These are phyloP conservation scores for Nanorana parkeri DNA, from an alignment of 2,113 vertebrate genomes.

Conservation along the genomic window DNA sequence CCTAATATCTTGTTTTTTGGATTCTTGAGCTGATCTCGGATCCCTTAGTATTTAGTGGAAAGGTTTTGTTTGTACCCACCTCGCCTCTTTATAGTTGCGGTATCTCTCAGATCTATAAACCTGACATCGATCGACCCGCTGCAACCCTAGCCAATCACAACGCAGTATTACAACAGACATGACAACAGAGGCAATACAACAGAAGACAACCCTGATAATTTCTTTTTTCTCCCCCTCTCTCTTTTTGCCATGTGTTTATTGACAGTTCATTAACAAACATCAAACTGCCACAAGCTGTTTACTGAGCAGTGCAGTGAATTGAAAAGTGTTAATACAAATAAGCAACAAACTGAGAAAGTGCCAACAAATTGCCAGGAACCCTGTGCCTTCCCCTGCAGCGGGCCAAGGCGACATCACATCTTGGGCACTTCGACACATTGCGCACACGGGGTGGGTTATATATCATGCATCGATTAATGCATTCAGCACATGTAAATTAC, in stretches of 20 bases:
- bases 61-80: no score
- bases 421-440: background rate
- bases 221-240: background rate
- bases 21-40: no score
- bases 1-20: no score
- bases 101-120: background rate
- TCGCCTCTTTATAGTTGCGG: background rate
- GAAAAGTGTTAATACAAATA: conserved; percentile 73
- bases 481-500: conserved; percentile 48
- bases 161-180: conserved; percentile 43
- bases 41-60: no score
- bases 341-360: conserved; percentile 60
- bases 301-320: conserved; percentile 61
- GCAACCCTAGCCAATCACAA: conserved; percentile 16
- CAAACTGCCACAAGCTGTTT: conserved; percentile 71
- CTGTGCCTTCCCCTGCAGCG: background rate
- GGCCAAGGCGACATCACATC: background rate
- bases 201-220: conserved; percentile 23
- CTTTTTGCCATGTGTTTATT: conserved; percentile 65
- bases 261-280: conserved; percentile 76
- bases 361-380: conserved; percentile 7
- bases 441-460: background rate
- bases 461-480: conserved; percentile 34
- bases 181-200: background rate
- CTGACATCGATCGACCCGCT: background rate